Evolutionary conservation across 2,797 vertebrate genomes (phyloP).

Genomic region (Enteromius anoplus): DNA sequence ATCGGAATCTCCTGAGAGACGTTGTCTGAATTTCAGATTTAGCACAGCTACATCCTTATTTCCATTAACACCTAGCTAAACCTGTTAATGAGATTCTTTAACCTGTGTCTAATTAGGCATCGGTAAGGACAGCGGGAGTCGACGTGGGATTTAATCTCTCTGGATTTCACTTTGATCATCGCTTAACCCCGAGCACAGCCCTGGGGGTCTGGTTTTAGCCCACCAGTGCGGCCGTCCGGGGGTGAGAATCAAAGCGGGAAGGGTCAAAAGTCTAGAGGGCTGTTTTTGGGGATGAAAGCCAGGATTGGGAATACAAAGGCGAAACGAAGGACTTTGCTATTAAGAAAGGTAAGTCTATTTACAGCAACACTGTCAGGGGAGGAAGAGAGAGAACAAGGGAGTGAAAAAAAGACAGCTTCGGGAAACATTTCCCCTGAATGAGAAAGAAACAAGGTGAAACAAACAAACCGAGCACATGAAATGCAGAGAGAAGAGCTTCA

Average conservation of each 20-base stretch:
- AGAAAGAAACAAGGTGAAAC: constrained; percentile 61
- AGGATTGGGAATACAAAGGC: constrained; percentile 54
- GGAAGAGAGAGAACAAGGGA: constrained; percentile 52
- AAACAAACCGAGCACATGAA: constrained; percentile 62
- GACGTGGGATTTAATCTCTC: constrained; percentile 2
- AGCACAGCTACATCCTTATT: not conserved
- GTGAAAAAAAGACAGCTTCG: constrained; percentile 54
- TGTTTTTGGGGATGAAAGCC: constrained; percentile 59
- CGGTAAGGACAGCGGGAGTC: not conserved
- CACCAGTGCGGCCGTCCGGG: not conserved
- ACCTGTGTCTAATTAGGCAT: constrained; percentile 41
- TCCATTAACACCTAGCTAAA: constrained; percentile 24
- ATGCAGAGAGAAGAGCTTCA: constrained; percentile 53
- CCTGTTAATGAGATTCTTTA: constrained; percentile 40
- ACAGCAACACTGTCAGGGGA: constrained; percentile 69
- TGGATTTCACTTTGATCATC: constrained; percentile 28
- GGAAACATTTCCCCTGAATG: constrained; percentile 67
- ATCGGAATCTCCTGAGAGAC: constrained; percentile 1
- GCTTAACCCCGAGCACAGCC: constrained; percentile 27
- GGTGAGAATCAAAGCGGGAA: constrained; percentile 7
- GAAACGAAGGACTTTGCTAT: constrained; percentile 67
- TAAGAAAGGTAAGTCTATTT: constrained; percentile 78
- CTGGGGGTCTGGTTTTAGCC: constrained; percentile 18
- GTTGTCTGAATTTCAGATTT: constrained; percentile 12
- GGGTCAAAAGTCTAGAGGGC: constrained; percentile 4